Conservation (phyloP, 2,113 vertebrate species). For the Saccopteryx leptura region DNA sequence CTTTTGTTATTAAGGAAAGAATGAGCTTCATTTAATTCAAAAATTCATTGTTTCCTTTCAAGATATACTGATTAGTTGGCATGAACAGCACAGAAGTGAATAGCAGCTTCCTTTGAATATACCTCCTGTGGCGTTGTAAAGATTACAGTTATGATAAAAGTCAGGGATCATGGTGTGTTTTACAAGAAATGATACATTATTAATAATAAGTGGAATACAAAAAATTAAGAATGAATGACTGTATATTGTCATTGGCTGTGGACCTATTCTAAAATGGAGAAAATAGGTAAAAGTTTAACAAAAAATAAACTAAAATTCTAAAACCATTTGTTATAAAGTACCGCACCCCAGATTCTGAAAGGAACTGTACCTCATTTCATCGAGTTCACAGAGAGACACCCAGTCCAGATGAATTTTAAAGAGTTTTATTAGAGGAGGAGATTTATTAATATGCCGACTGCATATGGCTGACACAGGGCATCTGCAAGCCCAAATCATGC, state of each 20-base stretch:
- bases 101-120: neutral
- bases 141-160: neutral
- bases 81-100: neutral
- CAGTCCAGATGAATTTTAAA: too few species aligned
- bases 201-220: neutral
- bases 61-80: neutral
- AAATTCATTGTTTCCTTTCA: constrained; percentile 57
- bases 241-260: neutral
- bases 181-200: neutral
- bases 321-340: neutral
- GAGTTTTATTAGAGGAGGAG: too few species aligned
- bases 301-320: neutral
- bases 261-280: neutral
- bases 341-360: too few species aligned
- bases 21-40: constrained; percentile 50
- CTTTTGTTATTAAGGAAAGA: constrained; percentile 67
- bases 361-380: too few species aligned
- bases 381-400: too few species aligned
- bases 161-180: neutral
- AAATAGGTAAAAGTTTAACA: neutral
- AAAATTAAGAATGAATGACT: neutral
- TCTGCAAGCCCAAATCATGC: too few species aligned
- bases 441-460: too few species aligned
- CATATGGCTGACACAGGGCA: too few species aligned
- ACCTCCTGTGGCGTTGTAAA: neutral